Percentiles rank a stretch among this genome's conserved stretches.
Evolutionary conservation across 2,888 invertebrate genomes (phyloP).

Genomic region (Amblyteles armatorius): DNA sequence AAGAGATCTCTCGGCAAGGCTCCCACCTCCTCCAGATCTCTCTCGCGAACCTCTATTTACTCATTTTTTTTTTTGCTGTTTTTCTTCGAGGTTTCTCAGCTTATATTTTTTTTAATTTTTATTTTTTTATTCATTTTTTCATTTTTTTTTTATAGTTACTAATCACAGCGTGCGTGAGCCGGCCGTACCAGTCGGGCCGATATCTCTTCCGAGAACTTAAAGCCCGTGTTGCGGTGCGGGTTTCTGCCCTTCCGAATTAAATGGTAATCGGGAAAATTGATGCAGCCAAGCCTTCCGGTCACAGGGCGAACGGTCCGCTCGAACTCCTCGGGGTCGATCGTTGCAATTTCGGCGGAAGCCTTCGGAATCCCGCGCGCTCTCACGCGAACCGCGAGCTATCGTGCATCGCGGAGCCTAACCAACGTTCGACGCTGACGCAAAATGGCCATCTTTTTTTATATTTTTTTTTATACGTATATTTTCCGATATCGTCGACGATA

Average conservation of each 20-base stretch:
- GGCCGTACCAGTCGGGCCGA: constrained; percentile 31
- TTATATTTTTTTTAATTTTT: neutral
- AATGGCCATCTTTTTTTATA: neutral
- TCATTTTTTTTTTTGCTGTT: constrained; percentile 24
- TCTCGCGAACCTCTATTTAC: constrained; percentile 28
- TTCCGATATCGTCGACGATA: constrained; percentile 36
- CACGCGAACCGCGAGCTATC: constrained; percentile 18
- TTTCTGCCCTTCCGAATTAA: constrained; percentile 53
- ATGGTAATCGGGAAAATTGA: constrained; percentile 65
- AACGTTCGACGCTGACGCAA: neutral
- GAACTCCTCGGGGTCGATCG: constrained; percentile 8
- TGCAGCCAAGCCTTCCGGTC: constrained; percentile 58
- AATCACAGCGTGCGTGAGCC: constrained; percentile 64
- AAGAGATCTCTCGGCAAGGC: constrained; percentile 32
- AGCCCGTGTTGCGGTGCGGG: constrained; percentile 43
- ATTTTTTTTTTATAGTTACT: constrained; percentile 49
- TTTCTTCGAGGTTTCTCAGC: neutral
- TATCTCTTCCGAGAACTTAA: constrained; percentile 53
- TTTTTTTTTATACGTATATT: neutral
- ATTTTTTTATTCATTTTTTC: neutral
- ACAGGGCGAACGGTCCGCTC: constrained; percentile 13
- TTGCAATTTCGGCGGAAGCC: constrained; percentile 30
- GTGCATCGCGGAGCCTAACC: constrained; percentile 9
- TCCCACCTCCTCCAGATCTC: constrained; percentile 10
- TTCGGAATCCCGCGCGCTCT: neutral